Evolutionary conservation across 1,140 invertebrate genomes (phyloP), one percentile per base, ranked within the genome.

Genomic region (Anastrepha ludens): DNA sequence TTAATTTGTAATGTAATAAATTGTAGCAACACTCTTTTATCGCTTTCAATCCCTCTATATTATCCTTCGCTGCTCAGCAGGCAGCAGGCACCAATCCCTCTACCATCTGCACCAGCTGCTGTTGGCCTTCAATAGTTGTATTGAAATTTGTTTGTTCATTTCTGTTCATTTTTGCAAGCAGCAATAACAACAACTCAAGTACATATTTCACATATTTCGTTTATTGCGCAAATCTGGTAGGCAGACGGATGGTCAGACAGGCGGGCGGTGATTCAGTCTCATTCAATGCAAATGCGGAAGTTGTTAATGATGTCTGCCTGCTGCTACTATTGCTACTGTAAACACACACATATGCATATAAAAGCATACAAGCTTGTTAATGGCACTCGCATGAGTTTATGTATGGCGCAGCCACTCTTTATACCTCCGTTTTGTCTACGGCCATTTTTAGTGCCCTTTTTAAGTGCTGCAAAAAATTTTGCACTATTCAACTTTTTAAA

Each of bases 1-100:
- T 86, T 86, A 86, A 86, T 86, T 86, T 86, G 85, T 86, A 86
- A 86, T 86, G 85, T 86, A 86, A 86, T 86, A 86, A 86, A 86
- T 86, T 86, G 85, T 86, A 60, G 85, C 85, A 86, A 86, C 59
- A 59, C 59, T 62, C 85, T 60, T 86, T 86, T 86, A 59, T 86
- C 59, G 58, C 58, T n/a, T 86, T 60, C 85, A 86, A 86, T 86
- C 41, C 41, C 29, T 17, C 59, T n/a, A 74, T 20, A 74, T 60
- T 62, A 60, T 62, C 39, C 59, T 13, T 6, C 29, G 39, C 15
- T 86, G 9, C 85, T 60, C 6, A 29, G 29, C 29, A 29, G 29
- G 29, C 29, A 29, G 29, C 29, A 29, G 29, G 29, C 29, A 29
- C 0, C 78, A 55, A 55, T 11, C 67, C 5, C 50, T 17, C 15